phyloP scores from a whole-genome alignment of 2,888 invertebrate species.

The Geotrupes spiniger region DNA sequence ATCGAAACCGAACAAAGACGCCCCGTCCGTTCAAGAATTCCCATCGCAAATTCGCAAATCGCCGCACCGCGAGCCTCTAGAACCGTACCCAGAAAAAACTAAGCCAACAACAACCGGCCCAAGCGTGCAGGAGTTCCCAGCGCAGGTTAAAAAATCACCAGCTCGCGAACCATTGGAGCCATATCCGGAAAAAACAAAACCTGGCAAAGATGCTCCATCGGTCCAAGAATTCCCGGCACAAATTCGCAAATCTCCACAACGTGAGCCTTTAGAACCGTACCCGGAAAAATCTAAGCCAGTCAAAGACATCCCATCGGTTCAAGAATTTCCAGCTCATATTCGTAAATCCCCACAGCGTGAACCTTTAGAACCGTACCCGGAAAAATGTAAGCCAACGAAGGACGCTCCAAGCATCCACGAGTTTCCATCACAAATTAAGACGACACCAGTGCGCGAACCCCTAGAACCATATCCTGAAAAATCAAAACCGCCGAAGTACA shows the following conservation, averaged over 20 bases:
- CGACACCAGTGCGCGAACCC: constrained; percentile 28
- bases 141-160: constrained; percentile 30
- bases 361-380: constrained; percentile 23
- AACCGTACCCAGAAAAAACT: constrained; percentile 25
- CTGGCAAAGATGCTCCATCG: constrained; percentile 5
- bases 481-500: constrained; percentile 17
- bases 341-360: constrained; percentile 28
- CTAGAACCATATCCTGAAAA: constrained; percentile 30
- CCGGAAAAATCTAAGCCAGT: constrained; percentile 26
- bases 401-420: constrained; percentile 22
- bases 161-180: constrained; percentile 19
- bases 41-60: constrained; percentile 9
- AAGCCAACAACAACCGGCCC: constrained; percentile 15
- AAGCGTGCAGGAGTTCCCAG: constrained; percentile 27
- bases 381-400: constrained; percentile 18
- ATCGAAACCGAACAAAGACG: constrained; percentile 17
- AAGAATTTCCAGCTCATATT: constrained; percentile 33
- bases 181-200: constrained; percentile 13
- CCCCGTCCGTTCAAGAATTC: constrained; percentile 10
- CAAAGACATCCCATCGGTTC: constrained; percentile 19
- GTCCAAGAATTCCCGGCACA: constrained; percentile 30
- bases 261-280: constrained; percentile 27
- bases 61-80: constrained; percentile 17
- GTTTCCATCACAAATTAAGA: constrained; percentile 31
- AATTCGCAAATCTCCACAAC: constrained; percentile 27